Base-by-base conservation (phyloP, 2,113 vertebrate genomes). In the Mus spicilegus region DNA sequence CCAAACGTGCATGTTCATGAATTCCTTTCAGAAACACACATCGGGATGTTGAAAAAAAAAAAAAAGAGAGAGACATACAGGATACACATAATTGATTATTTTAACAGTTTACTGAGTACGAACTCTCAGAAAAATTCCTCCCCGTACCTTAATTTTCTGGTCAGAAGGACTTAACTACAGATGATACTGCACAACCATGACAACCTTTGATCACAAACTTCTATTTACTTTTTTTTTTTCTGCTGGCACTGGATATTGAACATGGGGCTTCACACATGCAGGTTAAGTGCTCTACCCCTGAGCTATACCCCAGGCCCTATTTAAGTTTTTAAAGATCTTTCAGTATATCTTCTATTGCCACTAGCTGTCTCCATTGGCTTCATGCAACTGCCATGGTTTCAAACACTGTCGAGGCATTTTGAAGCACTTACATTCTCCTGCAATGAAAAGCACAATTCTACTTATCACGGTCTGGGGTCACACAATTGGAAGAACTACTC, bases 401-500 rank as follows among this genome's bases (percentile, higher is more conserved):
- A 46, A 81, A 81, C 5, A 19, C 93, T 93, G 77, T 65, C 92
- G 73, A 70, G 65, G 42, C 87, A 67, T 87, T 94, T 78, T 75
- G 76, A 94, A 91, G 3, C 73, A 69, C 46, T 84, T 92, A n/a
- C 56, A 69, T 14, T 86, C 67, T 61, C 91, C 58, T 73, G 76
- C 91, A 94, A 28, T 93, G 95, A 93, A 87, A 96, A 97, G 85
- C 73, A 49, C 30, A 85, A 33, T 70, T 87, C 61, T 94, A 84
- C 81, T 97, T 94, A 96, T 89, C 95, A 95, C 94, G 75, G 95
- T 95, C 81, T 96, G 90, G 46, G 97, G 96, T 96, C 95, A 94
- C 36, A 89, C 73, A 33, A 72, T 87, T 87, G 93, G 86, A 97
- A 96, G 86, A 96, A 87, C 76, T 94, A 72, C 42, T 97, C 96